Evolutionary conservation across 1,140 invertebrate species (phyloP).

Genomic region (Hypothenemus hampei): DNA sequence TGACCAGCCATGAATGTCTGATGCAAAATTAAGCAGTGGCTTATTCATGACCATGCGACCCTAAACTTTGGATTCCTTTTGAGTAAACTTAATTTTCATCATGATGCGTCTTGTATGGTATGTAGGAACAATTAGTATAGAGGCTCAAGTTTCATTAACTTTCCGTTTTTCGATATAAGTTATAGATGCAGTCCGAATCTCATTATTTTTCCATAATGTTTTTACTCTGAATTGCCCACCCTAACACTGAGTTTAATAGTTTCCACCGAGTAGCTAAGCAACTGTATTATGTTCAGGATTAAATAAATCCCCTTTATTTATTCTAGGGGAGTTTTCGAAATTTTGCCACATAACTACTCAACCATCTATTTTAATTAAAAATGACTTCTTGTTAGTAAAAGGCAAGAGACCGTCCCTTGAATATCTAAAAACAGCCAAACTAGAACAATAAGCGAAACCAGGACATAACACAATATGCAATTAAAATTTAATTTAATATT

Average conservation of each 20-base stretch:
- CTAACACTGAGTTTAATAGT: conserved; percentile 8
- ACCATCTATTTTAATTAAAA: too few species aligned
- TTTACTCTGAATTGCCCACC: conserved; percentile 2
- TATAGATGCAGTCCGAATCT: too few species aligned
- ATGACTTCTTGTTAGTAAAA: too few species aligned
- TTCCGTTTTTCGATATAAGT: too few species aligned
- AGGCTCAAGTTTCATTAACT: too few species aligned
- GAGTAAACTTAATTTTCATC: conserved; percentile 4
- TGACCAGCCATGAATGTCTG: conserved; percentile 19
- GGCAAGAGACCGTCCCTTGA: too few species aligned
- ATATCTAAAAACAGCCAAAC: too few species aligned
- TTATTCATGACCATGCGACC: conserved; percentile 11
- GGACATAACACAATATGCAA: too few species aligned
- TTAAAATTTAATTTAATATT: too few species aligned
- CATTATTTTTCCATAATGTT: conserved; percentile 15
- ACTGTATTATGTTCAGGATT: conserved; percentile 17
- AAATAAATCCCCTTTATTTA: conserved; percentile 7
- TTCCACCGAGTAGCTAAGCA: conserved; percentile 16
- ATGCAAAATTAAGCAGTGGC: conserved; percentile 17
- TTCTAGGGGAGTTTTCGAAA: background rate
- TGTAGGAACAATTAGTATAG: too few species aligned
- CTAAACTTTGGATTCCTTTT: conserved; percentile 1
- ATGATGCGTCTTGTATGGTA: background rate
- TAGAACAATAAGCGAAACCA: too few species aligned
- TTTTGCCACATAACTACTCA: too few species aligned